A percentile compares a stretch with the other conserved stretches of the same genome.
phyloP scores from a whole-genome alignment of 2,797 vertebrate genomes.

The Sebastes minor region DNA sequence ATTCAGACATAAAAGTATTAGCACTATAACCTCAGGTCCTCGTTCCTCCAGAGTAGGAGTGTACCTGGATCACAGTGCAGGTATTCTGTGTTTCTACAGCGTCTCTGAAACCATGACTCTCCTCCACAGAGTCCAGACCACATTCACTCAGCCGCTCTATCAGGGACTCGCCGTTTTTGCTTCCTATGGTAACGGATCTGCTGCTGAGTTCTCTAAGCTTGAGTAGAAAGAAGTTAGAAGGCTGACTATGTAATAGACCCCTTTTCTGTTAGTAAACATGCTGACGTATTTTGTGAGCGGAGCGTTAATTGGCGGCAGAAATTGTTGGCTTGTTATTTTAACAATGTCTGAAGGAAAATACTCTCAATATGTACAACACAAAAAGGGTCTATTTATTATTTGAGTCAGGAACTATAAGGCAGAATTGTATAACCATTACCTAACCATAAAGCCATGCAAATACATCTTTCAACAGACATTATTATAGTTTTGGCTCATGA shows the following conservation, averaged over 20 bases:
- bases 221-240: background rate
- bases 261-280: no score
- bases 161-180: slow-evolving; percentile 2
- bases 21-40: background rate
- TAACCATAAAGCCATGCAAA: background rate
- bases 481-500: background rate
- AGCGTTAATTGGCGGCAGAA: no score
- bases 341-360: no score
- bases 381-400: background rate
- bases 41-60: background rate
- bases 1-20: slow-evolving; percentile 2
- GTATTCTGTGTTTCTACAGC: slow-evolving; percentile 16
- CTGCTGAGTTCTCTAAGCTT: background rate
- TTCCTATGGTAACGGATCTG: background rate
- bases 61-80: no score
- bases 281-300: no score
- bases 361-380: no score
- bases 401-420: background rate
- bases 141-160: slow-evolving; percentile 9
- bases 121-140: slow-evolving; percentile 45
- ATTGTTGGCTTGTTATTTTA: no score
- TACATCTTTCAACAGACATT: background rate
- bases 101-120: slow-evolving; percentile 15
- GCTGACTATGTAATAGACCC: background rate
- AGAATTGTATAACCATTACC: background rate